Percentiles rank a stretch among this genome's conserved stretches.
phyloP scores from a whole-genome alignment of 2,797 vertebrate species.

The Chiloscyllium punctatum region DNA sequence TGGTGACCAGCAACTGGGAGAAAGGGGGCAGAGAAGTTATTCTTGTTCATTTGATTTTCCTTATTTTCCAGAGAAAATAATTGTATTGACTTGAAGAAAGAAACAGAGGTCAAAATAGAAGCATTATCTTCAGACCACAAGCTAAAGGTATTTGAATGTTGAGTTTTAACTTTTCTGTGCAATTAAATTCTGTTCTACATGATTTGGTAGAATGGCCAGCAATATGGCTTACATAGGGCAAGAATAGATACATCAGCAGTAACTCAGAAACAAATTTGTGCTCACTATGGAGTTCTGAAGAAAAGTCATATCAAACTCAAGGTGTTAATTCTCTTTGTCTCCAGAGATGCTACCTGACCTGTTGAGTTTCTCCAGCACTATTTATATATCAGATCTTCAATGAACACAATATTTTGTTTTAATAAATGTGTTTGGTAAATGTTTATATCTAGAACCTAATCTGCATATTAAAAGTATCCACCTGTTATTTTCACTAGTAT shows the following conservation, averaged over 20 bases:
- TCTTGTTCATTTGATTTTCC: constrained; percentile 28
- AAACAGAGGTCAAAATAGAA: constrained; percentile 93
- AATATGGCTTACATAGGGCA: neutral
- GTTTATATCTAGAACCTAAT: neutral
- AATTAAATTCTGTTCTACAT: neutral
- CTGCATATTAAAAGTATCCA: neutral
- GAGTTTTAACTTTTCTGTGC: neutral
- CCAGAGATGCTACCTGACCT: too few species aligned
- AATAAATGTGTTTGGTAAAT: neutral
- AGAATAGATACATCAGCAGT: neutral
- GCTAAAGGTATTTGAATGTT: constrained; percentile 76
- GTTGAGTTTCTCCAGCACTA: neutral
- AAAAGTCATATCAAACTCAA: too few species aligned
- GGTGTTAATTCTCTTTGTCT: too few species aligned
- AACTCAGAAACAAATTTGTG: neutral
- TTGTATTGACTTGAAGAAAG: constrained; percentile 95
- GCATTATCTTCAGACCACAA: constrained; percentile 83
- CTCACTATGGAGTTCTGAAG: neutral
- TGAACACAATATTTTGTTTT: too few species aligned
- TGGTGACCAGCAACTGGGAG: neutral
- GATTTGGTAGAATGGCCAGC: neutral
- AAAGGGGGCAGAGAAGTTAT: neutral
- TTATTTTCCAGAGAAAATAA: constrained; percentile 78
- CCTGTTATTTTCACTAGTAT: neutral
- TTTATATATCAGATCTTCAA: too few species aligned